These are phyloP conservation scores for Tragelaphus imberbis DNA, from an alignment of 2,113 vertebrate species.

Conservation along the genomic window DNA sequence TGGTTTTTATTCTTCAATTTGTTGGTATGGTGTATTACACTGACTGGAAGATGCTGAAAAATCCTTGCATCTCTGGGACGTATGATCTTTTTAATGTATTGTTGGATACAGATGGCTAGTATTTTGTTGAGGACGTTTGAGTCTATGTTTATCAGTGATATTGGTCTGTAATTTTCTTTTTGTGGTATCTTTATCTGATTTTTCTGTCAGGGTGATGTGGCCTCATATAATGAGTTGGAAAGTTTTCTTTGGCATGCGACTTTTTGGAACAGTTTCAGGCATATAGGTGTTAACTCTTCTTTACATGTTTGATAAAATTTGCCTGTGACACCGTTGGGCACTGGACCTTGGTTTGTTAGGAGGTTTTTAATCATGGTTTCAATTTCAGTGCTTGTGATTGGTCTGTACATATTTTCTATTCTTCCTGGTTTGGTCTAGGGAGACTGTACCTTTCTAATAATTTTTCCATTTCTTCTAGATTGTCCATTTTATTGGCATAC, in stretches of 20 bases:
- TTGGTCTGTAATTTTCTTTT: neutral
- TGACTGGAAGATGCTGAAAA: neutral
- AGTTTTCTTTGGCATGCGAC: neutral
- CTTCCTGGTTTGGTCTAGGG: neutral
- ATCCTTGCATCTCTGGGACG: neutral
- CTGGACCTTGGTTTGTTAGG: neutral
- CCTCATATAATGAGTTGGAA: neutral
- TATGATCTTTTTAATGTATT: neutral
- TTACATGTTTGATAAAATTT: neutral
- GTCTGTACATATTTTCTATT: neutral
- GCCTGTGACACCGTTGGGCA: rapidly evolving
- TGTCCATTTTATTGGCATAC: neutral
- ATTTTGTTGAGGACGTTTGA: neutral
- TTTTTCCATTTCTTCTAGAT: neutral
- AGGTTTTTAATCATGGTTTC: neutral
- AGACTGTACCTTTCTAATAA: neutral
- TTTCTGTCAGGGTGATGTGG: neutral
- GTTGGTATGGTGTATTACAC: neutral
- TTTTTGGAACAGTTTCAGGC: neutral
- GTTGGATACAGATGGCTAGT: neutral
- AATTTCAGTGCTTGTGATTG: neutral
- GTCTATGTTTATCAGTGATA: neutral
- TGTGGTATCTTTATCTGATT: neutral
- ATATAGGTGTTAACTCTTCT: neutral
- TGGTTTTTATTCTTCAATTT: neutral